Percentiles rank a stretch among this genome's conserved stretches.
phyloP scores from a whole-genome alignment of 2,113 vertebrate genomes.

The Pelecanoides urinatrix region DNA sequence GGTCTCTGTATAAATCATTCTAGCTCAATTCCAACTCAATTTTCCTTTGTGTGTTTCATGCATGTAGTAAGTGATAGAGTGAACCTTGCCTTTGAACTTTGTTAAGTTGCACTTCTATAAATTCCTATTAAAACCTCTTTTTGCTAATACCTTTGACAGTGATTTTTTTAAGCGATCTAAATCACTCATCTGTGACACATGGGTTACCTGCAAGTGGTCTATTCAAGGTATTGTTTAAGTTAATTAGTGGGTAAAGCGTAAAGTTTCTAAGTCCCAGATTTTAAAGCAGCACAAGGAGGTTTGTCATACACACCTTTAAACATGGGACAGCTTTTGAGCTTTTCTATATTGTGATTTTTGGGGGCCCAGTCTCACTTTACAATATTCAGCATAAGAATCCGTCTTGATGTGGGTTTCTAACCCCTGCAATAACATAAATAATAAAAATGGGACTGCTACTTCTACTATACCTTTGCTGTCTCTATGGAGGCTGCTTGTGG shows the following conservation, averaged over 20 bases:
- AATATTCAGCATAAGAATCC: background rate
- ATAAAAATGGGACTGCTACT: background rate
- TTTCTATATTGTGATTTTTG: background rate
- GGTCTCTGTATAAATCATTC: no score
- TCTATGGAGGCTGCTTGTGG: background rate
- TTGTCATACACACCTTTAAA: background rate
- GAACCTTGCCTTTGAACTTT: no score
- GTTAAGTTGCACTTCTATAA: no score
- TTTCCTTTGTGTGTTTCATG: no score
- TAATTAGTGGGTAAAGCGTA: background rate
- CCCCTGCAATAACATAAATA: background rate
- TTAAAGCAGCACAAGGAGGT: background rate
- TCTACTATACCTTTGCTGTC: constrained; percentile 49
- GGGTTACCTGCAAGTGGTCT: background rate
- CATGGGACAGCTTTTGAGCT: background rate
- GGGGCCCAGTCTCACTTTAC: background rate
- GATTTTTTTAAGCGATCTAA: no score
- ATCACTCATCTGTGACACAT: background rate
- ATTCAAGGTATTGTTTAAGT: background rate
- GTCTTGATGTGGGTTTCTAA: background rate
- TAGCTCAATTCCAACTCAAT: no score
- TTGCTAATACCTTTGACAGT: no score
- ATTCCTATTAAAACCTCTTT: no score
- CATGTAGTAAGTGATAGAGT: no score
- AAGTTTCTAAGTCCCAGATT: background rate